Evolutionary conservation across 2,797 vertebrate genomes (phyloP).

Genomic region (Aythya fuligula): DNA sequence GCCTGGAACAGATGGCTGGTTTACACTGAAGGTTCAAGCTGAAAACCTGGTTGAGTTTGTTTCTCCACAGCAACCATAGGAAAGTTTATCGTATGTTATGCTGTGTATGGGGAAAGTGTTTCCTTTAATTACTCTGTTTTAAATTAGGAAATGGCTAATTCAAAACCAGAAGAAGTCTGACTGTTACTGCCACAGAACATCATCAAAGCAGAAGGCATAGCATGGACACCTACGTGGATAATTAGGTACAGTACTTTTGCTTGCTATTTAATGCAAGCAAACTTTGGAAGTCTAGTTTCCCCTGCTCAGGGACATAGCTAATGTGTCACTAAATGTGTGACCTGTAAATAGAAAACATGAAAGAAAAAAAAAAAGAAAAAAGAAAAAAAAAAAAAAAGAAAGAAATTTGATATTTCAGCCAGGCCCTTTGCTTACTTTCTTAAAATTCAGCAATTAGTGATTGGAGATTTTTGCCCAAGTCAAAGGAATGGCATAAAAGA

Average conservation of each 20-base stretch:
- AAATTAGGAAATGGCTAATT: constrained; percentile 52
- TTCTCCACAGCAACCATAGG: constrained; percentile 51
- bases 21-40: constrained; percentile 31
- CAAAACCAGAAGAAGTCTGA: constrained; percentile 3
- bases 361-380: constrained; percentile 7
- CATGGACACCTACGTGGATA: neutral
- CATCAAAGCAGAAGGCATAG: neutral
- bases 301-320: neutral
- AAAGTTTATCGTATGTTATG: constrained; percentile 35
- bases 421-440: neutral
- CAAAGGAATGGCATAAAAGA: constrained; percentile 6
- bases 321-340: neutral
- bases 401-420: constrained; percentile 11
- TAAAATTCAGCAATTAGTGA: constrained; percentile 23
- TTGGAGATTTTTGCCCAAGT: neutral
- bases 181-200: constrained; percentile 12
- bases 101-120: constrained; percentile 9
- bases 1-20: constrained; percentile 55
- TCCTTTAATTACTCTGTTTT: constrained; percentile 48
- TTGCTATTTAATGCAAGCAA: neutral
- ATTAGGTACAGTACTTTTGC: neutral
- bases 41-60: constrained; percentile 22
- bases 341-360: neutral
- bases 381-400: neutral
- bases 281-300: neutral